Base-by-base conservation (phyloP, 2,888 invertebrate genomes). In the Nycteola revayana region DNA sequence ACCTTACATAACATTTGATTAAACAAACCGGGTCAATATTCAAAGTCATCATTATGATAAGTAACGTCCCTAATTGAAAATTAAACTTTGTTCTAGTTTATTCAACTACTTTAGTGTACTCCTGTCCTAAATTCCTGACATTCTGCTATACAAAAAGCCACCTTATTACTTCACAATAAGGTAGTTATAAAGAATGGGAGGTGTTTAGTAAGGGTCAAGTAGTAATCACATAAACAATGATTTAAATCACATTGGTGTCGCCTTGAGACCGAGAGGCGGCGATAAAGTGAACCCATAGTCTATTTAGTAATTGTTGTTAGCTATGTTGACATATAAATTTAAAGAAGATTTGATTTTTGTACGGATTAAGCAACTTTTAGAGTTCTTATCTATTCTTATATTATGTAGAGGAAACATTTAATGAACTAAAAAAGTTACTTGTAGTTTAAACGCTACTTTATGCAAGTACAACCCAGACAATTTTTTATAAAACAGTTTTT, bases 211-310 rank as follows among this genome's bases (percentile, higher is more conserved):
- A 17, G 44, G 64, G 57, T 58, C 60, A 55, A 49, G 40, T 52
- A 54, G 46, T 50, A 51, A 48, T 36, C 46, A 41, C 65, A 60
- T 69, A 69, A 69, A 70, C 60, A 59, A 63, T 55, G 52, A 66
- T 69, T 51, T 61, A 66, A 62, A 49, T 45, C 50, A 34, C 57
- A 55, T 70, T 59, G 60, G 40, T 55, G 66, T 63, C 67, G 39
- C 34, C 47, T 14, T 14, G 14, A 3, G 14, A n/a, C n/a, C n/a
- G n/a, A n/a, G n/a, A n/a, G n/a, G n/a, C n/a, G n/a, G n/a, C n/a
- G n/a, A n/a, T n/a, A n/a, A n/a, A n/a, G n/a, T n/a, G n/a, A n/a
- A n/a, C n/a, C n/a, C n/a, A n/a, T n/a, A n/a, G n/a, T n/a, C n/a
- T n/a, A n/a, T n/a, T n/a, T n/a, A n/a, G n/a, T n/a, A n/a, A n/a